These are phyloP conservation scores for Bergia puertoricense DNA, from an alignment of 92 coral and sea anemone species.

Conservation along the genomic window DNA sequence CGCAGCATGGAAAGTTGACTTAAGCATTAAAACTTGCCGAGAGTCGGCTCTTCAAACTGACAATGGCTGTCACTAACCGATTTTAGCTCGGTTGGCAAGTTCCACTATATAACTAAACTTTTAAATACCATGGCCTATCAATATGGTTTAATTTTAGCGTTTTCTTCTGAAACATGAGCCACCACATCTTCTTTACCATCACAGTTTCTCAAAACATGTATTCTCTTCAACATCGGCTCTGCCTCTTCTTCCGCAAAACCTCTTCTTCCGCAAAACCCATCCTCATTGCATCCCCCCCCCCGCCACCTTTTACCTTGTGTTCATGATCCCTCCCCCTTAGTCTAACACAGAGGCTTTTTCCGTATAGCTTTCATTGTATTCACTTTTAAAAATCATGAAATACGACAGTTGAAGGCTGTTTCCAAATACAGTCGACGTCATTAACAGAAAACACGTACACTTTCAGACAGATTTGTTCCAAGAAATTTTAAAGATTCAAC, in stretches of 20 bases:
- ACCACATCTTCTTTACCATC: not conserved
- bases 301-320: not conserved
- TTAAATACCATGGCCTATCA: too few relatives aligned
- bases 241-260: too few relatives aligned
- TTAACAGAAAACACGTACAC: too few relatives aligned
- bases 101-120: not conserved
- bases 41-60: not conserved
- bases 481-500: too few relatives aligned
- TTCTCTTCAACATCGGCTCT: too few relatives aligned
- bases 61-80: not conserved
- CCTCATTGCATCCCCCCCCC: not conserved
- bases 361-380: not conserved
- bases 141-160: not conserved
- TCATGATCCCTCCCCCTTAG: not conserved
- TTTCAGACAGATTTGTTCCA: too few relatives aligned
- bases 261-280: too few relatives aligned
- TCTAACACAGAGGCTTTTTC: not conserved
- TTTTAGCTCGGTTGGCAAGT: not conserved
- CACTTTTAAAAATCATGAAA: not conserved
- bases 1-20: too few relatives aligned
- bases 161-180: not conserved
- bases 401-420: too few relatives aligned
- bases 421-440: too few relatives aligned
- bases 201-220: not conserved
- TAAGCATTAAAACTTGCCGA: too few relatives aligned